These are phyloP conservation scores for Arenaria interpres DNA, from an alignment of 2,113 vertebrate species.

Conservation along the genomic window DNA sequence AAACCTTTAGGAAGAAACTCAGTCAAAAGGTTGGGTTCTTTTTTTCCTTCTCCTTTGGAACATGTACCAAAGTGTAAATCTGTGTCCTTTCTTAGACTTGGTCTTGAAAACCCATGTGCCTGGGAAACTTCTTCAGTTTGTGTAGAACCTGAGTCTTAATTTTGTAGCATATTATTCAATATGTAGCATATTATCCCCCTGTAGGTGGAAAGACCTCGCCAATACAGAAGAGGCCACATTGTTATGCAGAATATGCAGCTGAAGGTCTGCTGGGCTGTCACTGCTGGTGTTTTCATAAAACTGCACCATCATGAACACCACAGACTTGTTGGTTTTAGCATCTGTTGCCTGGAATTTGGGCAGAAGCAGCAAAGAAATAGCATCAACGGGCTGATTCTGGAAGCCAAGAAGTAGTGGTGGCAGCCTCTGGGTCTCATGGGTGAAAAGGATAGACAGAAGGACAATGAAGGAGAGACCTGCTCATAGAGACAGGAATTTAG, in stretches of 20 bases:
- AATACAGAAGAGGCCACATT: not conserved
- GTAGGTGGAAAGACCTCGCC: not conserved
- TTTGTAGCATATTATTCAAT: not conserved
- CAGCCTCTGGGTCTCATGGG: not conserved
- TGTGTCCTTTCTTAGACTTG: not conserved
- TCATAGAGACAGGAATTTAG: not conserved
- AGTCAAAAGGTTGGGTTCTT: not conserved
- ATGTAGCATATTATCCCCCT: not conserved
- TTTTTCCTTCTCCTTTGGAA: not conserved
- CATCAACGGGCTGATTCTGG: fast-evolving
- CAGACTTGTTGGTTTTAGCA: not conserved
- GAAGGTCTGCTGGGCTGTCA: not conserved
- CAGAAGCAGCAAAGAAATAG: not conserved
- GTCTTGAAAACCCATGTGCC: not conserved
- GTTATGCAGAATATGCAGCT: fast-evolving
- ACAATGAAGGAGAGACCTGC: not conserved
- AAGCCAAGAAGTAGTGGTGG: not conserved
- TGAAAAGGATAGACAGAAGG: not conserved
- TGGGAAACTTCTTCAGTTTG: not conserved
- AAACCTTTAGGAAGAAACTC: not conserved
- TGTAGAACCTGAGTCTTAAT: not conserved
- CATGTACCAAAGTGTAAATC: not conserved
- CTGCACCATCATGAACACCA: not conserved
- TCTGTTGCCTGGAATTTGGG: not conserved
- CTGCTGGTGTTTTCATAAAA: not conserved